These are phyloP conservation scores for Drosophila chauvacae DNA, from an alignment of 1,140 invertebrate genomes.

Conservation along the genomic window DNA sequence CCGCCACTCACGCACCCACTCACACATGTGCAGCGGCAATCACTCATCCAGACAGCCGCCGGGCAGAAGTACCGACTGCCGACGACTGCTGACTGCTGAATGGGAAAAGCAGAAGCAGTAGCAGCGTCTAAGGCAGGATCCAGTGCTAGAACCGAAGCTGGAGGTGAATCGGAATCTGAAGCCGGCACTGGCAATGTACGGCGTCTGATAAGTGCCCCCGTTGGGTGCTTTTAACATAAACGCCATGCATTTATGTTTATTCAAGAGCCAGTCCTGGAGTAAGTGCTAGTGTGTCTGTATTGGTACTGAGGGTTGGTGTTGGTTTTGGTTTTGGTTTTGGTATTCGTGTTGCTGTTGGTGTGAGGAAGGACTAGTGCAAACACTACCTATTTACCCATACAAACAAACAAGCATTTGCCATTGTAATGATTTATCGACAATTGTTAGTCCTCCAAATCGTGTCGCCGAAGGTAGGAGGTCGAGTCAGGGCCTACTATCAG, in stretches of 20 bases:
- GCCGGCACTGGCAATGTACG: constrained; percentile 29
- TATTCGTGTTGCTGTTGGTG: constrained; percentile 9
- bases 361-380: constrained; percentile 35
- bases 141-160: constrained; percentile 8
- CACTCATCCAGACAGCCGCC: constrained; percentile 60
- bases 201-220: constrained; percentile 67
- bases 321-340: constrained; percentile 13
- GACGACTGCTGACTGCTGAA: constrained; percentile 2
- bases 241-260: constrained; percentile 75
- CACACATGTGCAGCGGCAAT: constrained; percentile 63
- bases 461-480: constrained; percentile 46
- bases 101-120: constrained; percentile 5
- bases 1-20: constrained; percentile 27
- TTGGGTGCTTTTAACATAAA: constrained; percentile 78
- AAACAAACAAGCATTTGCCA: constrained; percentile 56
- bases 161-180: constrained; percentile 16
- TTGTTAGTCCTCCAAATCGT: constrained; percentile 48
- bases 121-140: not conserved
- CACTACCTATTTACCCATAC: constrained; percentile 42
- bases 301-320: not conserved
- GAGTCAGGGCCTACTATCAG: constrained; percentile 26
- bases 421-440: constrained; percentile 75
- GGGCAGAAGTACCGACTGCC: constrained; percentile 11
- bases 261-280: constrained; percentile 37
- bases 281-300: constrained; percentile 26